Percentiles rank a stretch among this genome's conserved stretches.
Conservation (phyloP, 2,888 invertebrate genomes). For the Drosophila koepferae region DNA sequence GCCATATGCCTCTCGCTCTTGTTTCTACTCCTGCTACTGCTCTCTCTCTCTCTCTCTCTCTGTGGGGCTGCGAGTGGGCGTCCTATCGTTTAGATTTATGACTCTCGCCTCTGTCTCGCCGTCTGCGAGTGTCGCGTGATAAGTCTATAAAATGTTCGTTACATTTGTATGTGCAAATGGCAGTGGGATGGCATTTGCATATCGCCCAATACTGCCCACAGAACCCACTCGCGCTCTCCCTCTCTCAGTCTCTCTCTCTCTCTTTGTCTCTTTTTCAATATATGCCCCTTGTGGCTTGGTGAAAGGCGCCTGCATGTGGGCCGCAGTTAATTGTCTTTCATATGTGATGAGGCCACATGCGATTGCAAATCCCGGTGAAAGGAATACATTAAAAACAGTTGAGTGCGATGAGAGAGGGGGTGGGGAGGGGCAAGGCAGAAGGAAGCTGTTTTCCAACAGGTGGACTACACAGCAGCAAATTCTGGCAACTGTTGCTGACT, state of each 20-base stretch:
- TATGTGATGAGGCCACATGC: slow-evolving; percentile 40
- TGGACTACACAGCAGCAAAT: slow-evolving; percentile 5
- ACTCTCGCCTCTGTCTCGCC: slow-evolving; percentile 25
- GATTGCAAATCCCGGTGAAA: slow-evolving; percentile 60
- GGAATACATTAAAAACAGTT: slow-evolving; percentile 36
- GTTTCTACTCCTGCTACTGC: background rate
- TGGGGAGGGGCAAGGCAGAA: too few relatives aligned
- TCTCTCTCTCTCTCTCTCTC: background rate
- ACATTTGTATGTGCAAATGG: slow-evolving; percentile 76
- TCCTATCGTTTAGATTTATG: slow-evolving; percentile 79
- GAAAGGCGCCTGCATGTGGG: slow-evolving; percentile 69
- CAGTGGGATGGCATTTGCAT: slow-evolving; percentile 76
- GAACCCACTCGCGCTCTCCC: background rate
- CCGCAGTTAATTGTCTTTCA: slow-evolving; percentile 71
- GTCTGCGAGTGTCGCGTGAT: slow-evolving; percentile 70
- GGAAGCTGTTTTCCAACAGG: slow-evolving; percentile 9
- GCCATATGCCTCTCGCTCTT: background rate
- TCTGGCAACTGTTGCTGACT: slow-evolving; percentile 20
- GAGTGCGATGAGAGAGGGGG: background rate
- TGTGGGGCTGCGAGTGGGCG: slow-evolving; percentile 61
- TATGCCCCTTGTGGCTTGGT: slow-evolving; percentile 45
- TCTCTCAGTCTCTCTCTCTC: slow-evolving; percentile 21
- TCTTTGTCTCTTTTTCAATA: slow-evolving; percentile 54
- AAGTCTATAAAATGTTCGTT: slow-evolving; percentile 76
- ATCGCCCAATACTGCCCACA: slow-evolving; percentile 47